Base-by-base conservation (phyloP, 2,888 invertebrate genomes). In the Brenthis daphne region DNA sequence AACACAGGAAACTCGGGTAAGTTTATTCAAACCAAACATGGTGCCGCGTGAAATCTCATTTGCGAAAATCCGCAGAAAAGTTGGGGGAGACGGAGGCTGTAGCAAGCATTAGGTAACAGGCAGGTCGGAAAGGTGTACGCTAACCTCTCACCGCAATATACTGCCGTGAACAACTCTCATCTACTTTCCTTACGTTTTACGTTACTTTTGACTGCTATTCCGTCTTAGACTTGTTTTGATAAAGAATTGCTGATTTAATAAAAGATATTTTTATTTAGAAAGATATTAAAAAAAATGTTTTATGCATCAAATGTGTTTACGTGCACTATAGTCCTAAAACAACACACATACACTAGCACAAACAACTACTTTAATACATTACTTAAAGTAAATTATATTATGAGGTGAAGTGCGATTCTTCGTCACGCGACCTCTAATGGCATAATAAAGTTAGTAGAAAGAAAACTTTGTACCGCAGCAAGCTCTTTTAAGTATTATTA, bases 401-500 rank as follows among this genome's bases (percentile, higher is more conserved):
- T 80, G 77, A 82, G 77, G 78, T 80, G 80, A 82, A 87, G 86
- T 86, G 86, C 82, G 83, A 86, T 85, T 85, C 85, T 84, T 82
- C 86, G 87, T 89, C 88, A 90, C 88, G 87, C 85, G 85, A 89
- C 86, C 87, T 88, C 88, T 92, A 90, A 92, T 91, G 88, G 86
- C 77, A 81, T 90, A 90, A 91, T 90, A 90, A 91, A 92, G 89
- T 92, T 88, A 85, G 82, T 76, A 82, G 81, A 88, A 90, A 90
- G 88, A 88, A 90, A 91, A 90, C 85, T 90, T 89, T 84, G 84
- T 82, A 80, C 79, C 80, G 76, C 80, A 78, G 81, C 77, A 79
- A 81, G 84, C 86, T 90, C 88, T 88, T 90, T 91, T 92, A 89
- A 89, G 88, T 90, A 90, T 87, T 88, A 87, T 89, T 88, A 88